These are phyloP conservation scores for Fabriciana adippe DNA, from an alignment of 2,888 invertebrate species.

Conservation along the genomic window DNA sequence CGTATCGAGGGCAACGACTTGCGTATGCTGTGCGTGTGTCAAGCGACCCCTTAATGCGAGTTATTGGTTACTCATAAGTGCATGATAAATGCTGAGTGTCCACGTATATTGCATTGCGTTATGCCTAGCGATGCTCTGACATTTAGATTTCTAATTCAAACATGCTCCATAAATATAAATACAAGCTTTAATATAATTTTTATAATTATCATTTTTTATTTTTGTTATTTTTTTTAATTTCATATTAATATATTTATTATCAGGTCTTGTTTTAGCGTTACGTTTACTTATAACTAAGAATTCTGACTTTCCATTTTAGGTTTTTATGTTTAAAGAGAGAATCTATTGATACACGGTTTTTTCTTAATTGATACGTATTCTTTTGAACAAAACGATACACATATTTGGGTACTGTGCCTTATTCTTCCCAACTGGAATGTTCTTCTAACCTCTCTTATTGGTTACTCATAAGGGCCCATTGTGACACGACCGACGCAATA, in stretches of 20 bases:
- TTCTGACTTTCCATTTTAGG: too few species aligned
- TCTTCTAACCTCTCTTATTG: slow-evolving; percentile 46
- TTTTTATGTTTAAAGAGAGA: too few species aligned
- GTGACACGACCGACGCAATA: slow-evolving; percentile 46
- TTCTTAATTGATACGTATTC: too few species aligned
- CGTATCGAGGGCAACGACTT: slow-evolving; percentile 75
- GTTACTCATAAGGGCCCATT: slow-evolving; percentile 52
- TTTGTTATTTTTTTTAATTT: not conserved
- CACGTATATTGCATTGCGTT: slow-evolving; percentile 7
- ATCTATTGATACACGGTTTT: too few species aligned
- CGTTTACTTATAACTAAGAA: too few species aligned
- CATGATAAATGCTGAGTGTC: slow-evolving; percentile 43
- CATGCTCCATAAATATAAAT: not conserved
- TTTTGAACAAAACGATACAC: too few species aligned
- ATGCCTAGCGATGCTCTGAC: slow-evolving; percentile 5
- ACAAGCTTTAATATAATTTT: not conserved
- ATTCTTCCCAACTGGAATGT: slow-evolving; percentile 36
- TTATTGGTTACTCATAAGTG: slow-evolving; percentile 78
- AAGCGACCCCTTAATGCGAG: slow-evolving; percentile 77
- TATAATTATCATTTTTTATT: not conserved
- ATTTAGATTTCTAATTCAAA: slow-evolving; percentile 8
- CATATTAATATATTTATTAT: too few species aligned
- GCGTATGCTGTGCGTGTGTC: slow-evolving; percentile 72
- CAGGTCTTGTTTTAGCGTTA: too few species aligned
- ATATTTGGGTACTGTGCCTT: slow-evolving; percentile 33